Evolutionary conservation across 1,140 invertebrate genomes (phyloP).

Genomic region (Kradibia gibbosae): DNA sequence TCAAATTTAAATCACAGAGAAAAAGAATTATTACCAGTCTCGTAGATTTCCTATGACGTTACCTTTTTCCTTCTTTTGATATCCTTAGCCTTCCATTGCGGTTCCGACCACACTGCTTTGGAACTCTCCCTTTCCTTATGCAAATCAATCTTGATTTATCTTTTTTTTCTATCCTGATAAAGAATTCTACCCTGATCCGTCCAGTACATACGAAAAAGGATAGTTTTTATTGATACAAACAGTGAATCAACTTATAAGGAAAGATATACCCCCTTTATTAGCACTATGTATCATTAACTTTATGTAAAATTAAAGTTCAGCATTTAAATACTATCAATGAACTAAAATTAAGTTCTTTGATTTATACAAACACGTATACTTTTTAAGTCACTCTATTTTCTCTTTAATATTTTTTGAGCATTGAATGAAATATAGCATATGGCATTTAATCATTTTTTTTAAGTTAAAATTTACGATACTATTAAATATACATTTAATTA

Average conservation of each 20-base stretch:
- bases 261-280: background rate
- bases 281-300: no score
- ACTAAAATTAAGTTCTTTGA: background rate
- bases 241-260: background rate
- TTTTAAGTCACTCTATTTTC: no score
- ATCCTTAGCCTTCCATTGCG: slow-evolving; percentile 25
- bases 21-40: background rate
- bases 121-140: background rate
- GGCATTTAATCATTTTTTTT: no score
- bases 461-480: no score
- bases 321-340: slow-evolving; percentile 9
- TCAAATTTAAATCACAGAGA: background rate
- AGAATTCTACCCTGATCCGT: background rate
- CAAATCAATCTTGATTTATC: slow-evolving; percentile 46
- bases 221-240: background rate
- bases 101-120: background rate
- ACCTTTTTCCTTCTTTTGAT: background rate
- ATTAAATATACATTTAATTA: no score
- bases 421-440: no score
- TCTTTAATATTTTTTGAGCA: no score
- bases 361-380: background rate
- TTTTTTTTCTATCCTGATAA: slow-evolving; percentile 31
- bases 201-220: background rate
- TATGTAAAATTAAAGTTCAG: background rate
- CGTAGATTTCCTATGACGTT: background rate